Evolutionary conservation across 2,888 invertebrate species (phyloP).

Genomic region (Leptopilina syphax): DNA sequence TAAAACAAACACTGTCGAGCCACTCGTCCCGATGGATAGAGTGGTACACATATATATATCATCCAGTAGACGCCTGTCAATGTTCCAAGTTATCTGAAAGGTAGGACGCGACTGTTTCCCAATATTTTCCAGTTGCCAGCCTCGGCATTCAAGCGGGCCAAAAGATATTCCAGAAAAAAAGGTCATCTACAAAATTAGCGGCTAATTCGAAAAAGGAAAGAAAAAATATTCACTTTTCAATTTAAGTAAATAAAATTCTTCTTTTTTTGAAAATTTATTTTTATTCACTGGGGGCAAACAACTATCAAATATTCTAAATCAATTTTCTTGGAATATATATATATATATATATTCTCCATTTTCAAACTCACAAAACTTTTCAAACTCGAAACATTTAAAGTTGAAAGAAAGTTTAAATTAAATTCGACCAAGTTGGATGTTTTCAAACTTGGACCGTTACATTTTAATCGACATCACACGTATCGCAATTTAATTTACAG

Average conservation of each 20-base stretch:
- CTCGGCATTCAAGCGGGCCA: neutral
- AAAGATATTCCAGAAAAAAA: constrained; percentile 17
- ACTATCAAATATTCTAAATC: neutral
- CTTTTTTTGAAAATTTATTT: too few relatives aligned
- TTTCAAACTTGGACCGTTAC: constrained; percentile 4
- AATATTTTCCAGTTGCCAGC: constrained; percentile 26
- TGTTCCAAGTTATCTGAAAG: constrained; percentile 6
- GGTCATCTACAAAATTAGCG: constrained; percentile 5
- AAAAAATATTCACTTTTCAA: neutral
- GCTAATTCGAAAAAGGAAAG: neutral
- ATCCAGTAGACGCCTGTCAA: neutral
- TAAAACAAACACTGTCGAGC: constrained; percentile 17
- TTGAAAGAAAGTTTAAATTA: constrained; percentile 13
- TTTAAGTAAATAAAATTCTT: neutral
- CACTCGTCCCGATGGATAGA: constrained; percentile 14
- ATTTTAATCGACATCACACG: constrained; percentile 12
- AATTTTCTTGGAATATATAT: neutral
- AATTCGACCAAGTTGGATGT: constrained; percentile 6
- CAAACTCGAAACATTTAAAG: constrained; percentile 6
- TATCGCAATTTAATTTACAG: constrained; percentile 15
- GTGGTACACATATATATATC: constrained; percentile 6
- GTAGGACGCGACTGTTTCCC: constrained; percentile 16
- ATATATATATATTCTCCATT: neutral
- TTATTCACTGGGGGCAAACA: too few relatives aligned
- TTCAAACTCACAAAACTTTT: neutral